Conservation (phyloP, 2,888 invertebrate genomes). For the Drosophila pegasa region DNA sequence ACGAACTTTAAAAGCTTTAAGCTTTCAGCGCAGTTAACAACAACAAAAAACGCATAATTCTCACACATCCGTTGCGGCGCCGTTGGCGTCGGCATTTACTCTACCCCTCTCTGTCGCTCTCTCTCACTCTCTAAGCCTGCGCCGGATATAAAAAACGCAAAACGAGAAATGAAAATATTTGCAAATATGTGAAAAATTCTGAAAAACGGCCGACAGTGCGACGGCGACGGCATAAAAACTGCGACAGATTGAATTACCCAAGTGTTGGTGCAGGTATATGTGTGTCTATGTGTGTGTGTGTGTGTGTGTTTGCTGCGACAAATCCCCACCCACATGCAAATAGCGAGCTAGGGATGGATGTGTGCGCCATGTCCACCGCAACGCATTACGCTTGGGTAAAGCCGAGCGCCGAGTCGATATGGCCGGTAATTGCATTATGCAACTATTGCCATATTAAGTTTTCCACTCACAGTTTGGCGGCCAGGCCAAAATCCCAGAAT, state of each 20-base stretch:
- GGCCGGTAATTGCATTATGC: constrained; percentile 78
- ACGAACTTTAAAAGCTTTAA: constrained; percentile 15
- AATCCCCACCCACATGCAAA: background rate
- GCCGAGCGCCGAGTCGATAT: constrained; percentile 50
- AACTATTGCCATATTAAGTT: constrained; percentile 79
- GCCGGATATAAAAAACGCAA: constrained; percentile 47
- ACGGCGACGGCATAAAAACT: constrained; percentile 48
- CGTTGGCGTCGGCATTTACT: constrained; percentile 27
- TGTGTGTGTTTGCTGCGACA: constrained; percentile 27
- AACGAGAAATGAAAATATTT: constrained; percentile 72
- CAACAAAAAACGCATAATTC: constrained; percentile 24
- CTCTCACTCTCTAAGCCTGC: constrained; percentile 27
- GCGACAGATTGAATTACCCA: constrained; percentile 78
- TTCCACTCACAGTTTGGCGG: constrained; percentile 61
- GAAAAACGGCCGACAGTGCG: constrained; percentile 55
- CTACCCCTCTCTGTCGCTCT: background rate
- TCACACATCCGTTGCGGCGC: constrained; percentile 46
- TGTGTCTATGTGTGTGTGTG: constrained; percentile 16
- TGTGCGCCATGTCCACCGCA: constrained; percentile 35
- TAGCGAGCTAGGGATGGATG: background rate
- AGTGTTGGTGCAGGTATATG: constrained; percentile 40
- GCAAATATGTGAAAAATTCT: constrained; percentile 76
- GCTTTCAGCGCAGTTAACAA: constrained; percentile 16
- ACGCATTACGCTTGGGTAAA: constrained; percentile 52
- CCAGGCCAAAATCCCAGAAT: constrained; percentile 20